Conservation (phyloP, 2,888 invertebrate genomes). For the Lepetodrilus schrolli region DNA sequence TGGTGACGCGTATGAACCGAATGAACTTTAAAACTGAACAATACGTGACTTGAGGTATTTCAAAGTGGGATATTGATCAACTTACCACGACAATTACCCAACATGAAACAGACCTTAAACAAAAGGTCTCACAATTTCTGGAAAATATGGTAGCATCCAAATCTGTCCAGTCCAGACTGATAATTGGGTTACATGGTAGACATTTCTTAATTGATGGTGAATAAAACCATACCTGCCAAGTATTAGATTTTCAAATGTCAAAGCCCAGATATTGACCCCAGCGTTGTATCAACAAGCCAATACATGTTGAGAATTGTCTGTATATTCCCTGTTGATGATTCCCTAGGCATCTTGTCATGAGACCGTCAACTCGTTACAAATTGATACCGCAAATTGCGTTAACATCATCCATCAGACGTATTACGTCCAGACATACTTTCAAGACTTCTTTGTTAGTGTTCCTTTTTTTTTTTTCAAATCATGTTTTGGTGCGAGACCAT, state of each 20-base stretch:
- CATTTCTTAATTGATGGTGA: constrained; percentile 22
- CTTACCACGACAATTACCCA: too few relatives aligned
- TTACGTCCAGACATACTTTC: constrained; percentile 25
- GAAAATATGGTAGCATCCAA: not conserved
- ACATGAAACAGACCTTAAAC: too few relatives aligned
- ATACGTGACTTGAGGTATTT: too few relatives aligned
- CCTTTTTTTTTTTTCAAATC: constrained; percentile 17
- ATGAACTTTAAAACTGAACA: too few relatives aligned
- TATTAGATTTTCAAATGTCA: constrained; percentile 26
- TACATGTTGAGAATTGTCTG: not conserved
- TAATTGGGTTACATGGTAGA: not conserved
- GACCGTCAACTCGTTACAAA: constrained; percentile 21
- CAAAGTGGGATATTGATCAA: too few relatives aligned
- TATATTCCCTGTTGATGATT: not conserved
- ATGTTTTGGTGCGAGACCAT: constrained; percentile 7
- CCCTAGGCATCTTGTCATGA: constrained; percentile 1
- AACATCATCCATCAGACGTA: constrained; percentile 8
- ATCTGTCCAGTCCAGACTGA: not conserved
- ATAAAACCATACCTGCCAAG: constrained; percentile 16
- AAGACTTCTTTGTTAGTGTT: constrained; percentile 18
- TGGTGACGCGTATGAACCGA: too few relatives aligned
- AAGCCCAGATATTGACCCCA: not conserved
- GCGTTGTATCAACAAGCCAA: not conserved
- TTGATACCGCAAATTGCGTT: constrained; percentile 10
- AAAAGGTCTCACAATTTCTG: not conserved